phyloP scores from a whole-genome alignment of 1,140 invertebrate species.

The Neoseiulus cucumeris region DNA sequence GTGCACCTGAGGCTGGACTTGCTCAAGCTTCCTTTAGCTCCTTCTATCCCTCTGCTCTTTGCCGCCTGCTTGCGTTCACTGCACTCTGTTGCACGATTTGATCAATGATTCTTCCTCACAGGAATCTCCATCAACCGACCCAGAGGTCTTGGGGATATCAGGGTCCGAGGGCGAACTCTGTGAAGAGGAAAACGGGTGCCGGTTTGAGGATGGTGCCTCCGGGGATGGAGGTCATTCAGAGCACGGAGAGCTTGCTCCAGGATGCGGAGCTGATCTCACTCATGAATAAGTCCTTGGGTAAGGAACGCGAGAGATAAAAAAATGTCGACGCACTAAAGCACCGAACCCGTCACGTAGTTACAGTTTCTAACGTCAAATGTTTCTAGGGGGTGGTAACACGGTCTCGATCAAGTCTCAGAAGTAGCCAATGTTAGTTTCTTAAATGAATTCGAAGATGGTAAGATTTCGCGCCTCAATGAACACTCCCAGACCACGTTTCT shows the following conservation, averaged over 20 bases:
- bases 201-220: neutral
- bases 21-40: too few species aligned
- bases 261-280: slow-evolving; percentile 4
- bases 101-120: neutral
- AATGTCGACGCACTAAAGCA: neutral
- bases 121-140: neutral
- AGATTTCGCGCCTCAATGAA: too few species aligned
- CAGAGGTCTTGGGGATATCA: slow-evolving; percentile 4
- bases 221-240: slow-evolving; percentile 7
- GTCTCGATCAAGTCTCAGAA: neutral
- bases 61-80: too few species aligned
- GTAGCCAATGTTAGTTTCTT: neutral
- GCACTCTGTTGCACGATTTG: too few species aligned
- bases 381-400: neutral
- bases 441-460: neutral
- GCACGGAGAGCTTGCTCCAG: slow-evolving; percentile 4
- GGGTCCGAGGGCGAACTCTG: neutral
- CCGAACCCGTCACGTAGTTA: neutral
- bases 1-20: neutral
- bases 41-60: too few species aligned
- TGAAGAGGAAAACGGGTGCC: neutral
- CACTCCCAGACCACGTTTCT: too few species aligned
- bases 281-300: slow-evolving; percentile 10
- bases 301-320: neutral
- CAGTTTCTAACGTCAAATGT: neutral